phyloP scores from a whole-genome alignment of 2,888 invertebrate genomes.

The Nymphalis c-album region DNA sequence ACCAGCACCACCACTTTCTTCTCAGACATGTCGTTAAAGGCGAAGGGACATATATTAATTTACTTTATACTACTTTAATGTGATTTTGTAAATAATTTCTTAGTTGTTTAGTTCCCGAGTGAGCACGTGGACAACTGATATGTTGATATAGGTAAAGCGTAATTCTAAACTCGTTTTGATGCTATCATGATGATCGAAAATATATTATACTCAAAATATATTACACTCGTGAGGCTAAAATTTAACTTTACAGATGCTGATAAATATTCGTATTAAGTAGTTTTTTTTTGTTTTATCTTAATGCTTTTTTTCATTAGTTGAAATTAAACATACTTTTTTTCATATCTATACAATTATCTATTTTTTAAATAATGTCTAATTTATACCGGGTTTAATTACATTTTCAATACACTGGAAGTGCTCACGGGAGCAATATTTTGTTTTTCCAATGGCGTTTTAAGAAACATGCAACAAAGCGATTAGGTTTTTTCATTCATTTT shows the following conservation, averaged over 20 bases:
- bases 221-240: not conserved
- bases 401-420: constrained; percentile 1
- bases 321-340: no score
- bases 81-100: constrained; percentile 6
- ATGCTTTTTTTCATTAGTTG: no score
- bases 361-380: not conserved
- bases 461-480: constrained; percentile 33
- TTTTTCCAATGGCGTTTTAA: constrained; percentile 20
- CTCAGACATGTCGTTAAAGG: constrained; percentile 24
- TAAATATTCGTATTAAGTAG: no score
- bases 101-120: not conserved
- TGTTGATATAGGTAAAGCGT: constrained; percentile 8
- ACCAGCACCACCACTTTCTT: constrained; percentile 20
- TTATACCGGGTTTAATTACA: not conserved
- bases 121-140: not conserved
- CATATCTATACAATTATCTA: no score
- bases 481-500: constrained; percentile 21
- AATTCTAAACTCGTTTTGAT: constrained; percentile 6
- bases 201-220: no score
- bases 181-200: not conserved
- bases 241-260: no score
- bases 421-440: not conserved
- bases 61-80: not conserved
- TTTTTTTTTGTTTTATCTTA: no score
- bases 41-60: constrained; percentile 11